Percentiles rank a stretch among this genome's conserved stretches.
phyloP scores from a whole-genome alignment of 2,113 vertebrate genomes.

The Brachypteracias leptosomus region DNA sequence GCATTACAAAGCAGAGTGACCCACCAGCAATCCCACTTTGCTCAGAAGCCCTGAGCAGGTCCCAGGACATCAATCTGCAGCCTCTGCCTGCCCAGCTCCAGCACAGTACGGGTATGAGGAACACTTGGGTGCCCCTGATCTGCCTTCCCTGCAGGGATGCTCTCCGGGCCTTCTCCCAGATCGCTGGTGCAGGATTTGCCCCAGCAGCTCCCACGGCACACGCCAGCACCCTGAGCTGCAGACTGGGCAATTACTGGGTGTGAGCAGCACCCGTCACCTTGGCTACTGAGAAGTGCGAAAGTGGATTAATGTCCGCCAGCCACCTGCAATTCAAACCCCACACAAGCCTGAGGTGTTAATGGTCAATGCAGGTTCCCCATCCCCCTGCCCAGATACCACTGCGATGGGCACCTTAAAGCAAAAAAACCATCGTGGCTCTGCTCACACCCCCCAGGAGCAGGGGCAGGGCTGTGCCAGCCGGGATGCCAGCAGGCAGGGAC shows the following conservation, averaged over 20 bases:
- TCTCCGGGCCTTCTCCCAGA: accelerated
- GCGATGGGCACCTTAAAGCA: not conserved
- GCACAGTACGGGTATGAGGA: accelerated
- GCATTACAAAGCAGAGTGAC: accelerated
- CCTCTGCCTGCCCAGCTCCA: not conserved
- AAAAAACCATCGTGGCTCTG: not conserved
- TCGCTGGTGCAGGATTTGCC: not conserved
- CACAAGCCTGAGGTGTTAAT: not conserved
- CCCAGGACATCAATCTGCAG: not conserved
- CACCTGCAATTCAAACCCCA: not conserved
- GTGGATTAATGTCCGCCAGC: not conserved
- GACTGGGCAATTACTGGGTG: not conserved
- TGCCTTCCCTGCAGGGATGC: no score
- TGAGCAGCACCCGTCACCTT: not conserved
- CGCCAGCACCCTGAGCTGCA: accelerated
- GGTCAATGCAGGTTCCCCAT: not conserved
- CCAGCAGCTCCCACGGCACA: not conserved
- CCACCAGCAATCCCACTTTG: not conserved
- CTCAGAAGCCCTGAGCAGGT: not conserved
- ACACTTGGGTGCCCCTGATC: accelerated
- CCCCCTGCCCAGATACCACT: not conserved
- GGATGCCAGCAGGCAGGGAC: not conserved
- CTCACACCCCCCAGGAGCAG: accelerated
- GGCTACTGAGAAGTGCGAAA: not conserved
- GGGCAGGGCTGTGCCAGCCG: not conserved